Evolutionary conservation across 2,113 vertebrate genomes (phyloP).

Genomic region (Arvicanthis niloticus): DNA sequence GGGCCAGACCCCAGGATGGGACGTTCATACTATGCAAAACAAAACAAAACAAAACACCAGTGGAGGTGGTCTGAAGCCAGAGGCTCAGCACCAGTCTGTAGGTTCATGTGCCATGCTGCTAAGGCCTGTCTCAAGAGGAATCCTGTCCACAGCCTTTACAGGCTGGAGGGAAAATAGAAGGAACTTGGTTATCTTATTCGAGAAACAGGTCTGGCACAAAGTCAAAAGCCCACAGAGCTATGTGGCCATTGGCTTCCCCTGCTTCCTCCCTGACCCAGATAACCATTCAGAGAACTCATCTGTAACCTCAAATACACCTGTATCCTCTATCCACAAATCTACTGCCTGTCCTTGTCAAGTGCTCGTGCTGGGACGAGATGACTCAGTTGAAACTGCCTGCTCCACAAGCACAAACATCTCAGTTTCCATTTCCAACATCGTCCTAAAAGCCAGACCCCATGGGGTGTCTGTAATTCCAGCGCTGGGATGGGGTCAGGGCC

Average conservation of each 20-base stretch:
- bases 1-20: background rate
- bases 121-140: background rate
- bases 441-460: background rate
- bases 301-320: background rate
- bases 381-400: background rate
- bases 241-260: background rate
- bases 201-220: background rate
- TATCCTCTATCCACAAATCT: background rate
- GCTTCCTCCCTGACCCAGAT: background rate
- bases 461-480: background rate
- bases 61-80: background rate
- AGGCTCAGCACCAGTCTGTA: background rate
- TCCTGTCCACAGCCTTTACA: background rate
- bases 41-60: background rate
- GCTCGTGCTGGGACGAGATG: background rate
- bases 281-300: background rate
- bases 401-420: background rate
- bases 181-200: background rate
- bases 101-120: background rate
- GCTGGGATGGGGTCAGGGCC: background rate
- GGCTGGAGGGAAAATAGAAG: too few species aligned
- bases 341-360: background rate
- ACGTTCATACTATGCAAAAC: background rate
- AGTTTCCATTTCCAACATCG: background rate
- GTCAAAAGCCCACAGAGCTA: background rate